Evolutionary conservation across 2,797 vertebrate species (phyloP).

Genomic region (Pangasius djambal): DNA sequence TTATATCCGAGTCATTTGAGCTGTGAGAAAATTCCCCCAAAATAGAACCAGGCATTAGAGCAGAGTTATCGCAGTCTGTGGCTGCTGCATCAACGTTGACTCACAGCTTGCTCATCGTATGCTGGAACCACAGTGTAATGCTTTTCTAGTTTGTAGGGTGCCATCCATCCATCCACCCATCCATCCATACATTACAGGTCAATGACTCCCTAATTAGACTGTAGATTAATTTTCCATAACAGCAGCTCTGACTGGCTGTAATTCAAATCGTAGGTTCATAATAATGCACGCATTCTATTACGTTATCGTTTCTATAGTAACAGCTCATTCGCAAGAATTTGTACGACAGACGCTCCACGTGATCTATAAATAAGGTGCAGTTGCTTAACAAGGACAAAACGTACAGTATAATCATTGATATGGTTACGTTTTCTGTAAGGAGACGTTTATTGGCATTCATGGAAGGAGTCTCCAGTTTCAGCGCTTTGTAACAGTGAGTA

Average conservation of each 20-base stretch:
- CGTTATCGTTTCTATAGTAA: neutral
- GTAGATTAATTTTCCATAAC: neutral
- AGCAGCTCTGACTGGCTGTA: neutral
- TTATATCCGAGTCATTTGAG: conserved; percentile 8
- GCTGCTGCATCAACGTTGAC: conserved; percentile 12
- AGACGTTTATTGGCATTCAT: neutral
- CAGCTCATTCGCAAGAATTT: neutral
- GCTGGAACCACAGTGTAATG: neutral
- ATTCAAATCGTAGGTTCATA: neutral
- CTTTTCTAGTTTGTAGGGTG: neutral
- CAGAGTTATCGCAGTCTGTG: conserved; percentile 11
- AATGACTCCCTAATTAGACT: neutral
- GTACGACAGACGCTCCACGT: neutral
- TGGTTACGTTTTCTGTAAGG: neutral
- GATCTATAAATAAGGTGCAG: neutral
- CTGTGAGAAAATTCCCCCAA: conserved; percentile 15
- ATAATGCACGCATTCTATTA: neutral
- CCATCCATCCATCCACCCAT: neutral
- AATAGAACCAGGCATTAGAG: conserved; percentile 3
- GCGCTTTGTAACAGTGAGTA: neutral
- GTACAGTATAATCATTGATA: neutral
- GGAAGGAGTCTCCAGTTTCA: neutral
- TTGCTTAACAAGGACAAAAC: neutral
- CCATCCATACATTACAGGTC: neutral
- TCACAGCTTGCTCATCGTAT: conserved; percentile 2